A percentile compares a stretch with the other conserved stretches of the same genome.
phyloP scores from a whole-genome alignment of 1,140 invertebrate genomes.

The Bombus pascuorum region DNA sequence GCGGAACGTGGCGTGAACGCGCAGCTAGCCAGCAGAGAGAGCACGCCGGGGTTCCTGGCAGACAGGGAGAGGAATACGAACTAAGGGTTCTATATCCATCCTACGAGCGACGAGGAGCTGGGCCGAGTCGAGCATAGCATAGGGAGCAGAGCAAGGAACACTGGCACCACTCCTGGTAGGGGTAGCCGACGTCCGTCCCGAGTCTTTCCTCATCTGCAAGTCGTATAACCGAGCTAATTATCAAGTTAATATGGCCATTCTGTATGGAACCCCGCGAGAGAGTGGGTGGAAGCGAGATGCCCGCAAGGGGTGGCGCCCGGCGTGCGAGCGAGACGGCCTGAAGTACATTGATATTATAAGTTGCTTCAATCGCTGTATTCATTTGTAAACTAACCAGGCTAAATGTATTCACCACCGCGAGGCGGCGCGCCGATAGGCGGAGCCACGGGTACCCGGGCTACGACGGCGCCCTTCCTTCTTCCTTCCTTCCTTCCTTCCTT shows the following conservation, averaged over 20 bases:
- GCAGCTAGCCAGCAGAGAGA: conserved; percentile 62
- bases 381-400: conserved; percentile 88
- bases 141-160: conserved; percentile 85
- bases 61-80: conserved; percentile 82
- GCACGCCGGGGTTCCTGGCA: conserved; percentile 77
- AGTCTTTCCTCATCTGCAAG: conserved; percentile 92
- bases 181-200: conserved; percentile 84
- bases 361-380: conserved; percentile 89
- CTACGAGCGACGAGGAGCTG: conserved; percentile 84
- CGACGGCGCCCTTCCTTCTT: conserved; percentile 81
- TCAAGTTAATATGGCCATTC: conserved; percentile 93
- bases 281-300: conserved; percentile 72
- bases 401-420: conserved; percentile 83
- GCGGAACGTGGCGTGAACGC: conserved; percentile 60
- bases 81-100: conserved; percentile 82
- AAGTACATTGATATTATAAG: conserved; percentile 89
- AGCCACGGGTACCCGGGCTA: conserved; percentile 79
- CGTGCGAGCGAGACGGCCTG: conserved; percentile 80
- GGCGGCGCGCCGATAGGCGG: conserved; percentile 81
- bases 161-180: conserved; percentile 82
- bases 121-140: conserved; percentile 82
- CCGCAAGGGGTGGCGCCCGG: conserved; percentile 68
- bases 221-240: conserved; percentile 95
- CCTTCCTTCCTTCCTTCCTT: conserved; percentile 76
- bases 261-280: conserved; percentile 83